phyloP scores from a whole-genome alignment of 1,140 invertebrate species.

The Drosophila mayri region DNA sequence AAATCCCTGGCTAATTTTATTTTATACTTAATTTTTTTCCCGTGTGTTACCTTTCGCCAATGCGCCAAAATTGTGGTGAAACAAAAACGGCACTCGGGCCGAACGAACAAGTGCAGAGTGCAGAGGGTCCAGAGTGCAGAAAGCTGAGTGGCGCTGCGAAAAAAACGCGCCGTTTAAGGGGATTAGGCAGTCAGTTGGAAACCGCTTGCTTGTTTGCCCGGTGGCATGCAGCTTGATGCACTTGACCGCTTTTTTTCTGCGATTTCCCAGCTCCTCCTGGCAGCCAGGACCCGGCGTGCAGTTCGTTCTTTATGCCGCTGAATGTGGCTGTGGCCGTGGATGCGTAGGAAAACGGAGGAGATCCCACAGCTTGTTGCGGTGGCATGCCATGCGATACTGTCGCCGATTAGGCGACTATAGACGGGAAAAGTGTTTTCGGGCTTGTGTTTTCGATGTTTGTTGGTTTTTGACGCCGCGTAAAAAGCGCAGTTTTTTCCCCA shows the following conservation, averaged over 20 bases:
- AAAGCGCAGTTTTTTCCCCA: constrained; percentile 59
- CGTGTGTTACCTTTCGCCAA: constrained; percentile 65
- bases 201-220: constrained; percentile 77
- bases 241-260: constrained; percentile 70
- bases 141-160: constrained; percentile 31
- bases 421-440: constrained; percentile 78
- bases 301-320: constrained; percentile 30
- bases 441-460: constrained; percentile 74
- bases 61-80: constrained; percentile 78
- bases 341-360: constrained; percentile 32
- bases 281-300: constrained; percentile 45
- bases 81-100: constrained; percentile 72
- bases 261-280: constrained; percentile 9
- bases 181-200: constrained; percentile 82
- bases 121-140: constrained; percentile 45
- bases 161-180: constrained; percentile 79
- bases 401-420: constrained; percentile 79
- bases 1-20: background rate
- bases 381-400: constrained; percentile 71
- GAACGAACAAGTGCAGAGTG: constrained; percentile 60
- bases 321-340: constrained; percentile 13
- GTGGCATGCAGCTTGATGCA: constrained; percentile 81
- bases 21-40: background rate
- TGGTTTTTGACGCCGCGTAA: constrained; percentile 71
- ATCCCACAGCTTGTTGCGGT: constrained; percentile 12